Percentiles rank a stretch among this genome's conserved stretches.
phyloP scores from a whole-genome alignment of 2,888 invertebrate species.

The Epistrophella euchroma region DNA sequence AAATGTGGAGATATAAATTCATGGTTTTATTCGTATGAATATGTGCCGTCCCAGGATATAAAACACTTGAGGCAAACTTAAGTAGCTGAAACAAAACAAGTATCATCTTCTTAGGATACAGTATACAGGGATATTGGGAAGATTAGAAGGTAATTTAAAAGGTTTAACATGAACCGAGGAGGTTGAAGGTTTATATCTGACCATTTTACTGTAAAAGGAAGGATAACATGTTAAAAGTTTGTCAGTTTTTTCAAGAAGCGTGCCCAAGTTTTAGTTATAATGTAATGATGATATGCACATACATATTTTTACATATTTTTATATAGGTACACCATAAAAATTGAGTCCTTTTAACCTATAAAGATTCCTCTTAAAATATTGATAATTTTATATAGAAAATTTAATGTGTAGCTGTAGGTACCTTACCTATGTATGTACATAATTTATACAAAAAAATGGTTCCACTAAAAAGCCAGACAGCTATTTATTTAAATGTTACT shows the following conservation, averaged over 20 bases:
- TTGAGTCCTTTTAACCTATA: neutral
- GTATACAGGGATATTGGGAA: conserved; percentile 6
- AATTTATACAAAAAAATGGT: too few relatives aligned
- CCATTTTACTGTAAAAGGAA: neutral
- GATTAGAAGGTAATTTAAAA: conserved; percentile 35
- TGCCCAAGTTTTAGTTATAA: neutral
- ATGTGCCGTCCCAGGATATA: conserved; percentile 10
- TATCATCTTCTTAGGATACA: neutral
- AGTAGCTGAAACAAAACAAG: conserved; percentile 34
- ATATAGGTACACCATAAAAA: neutral
- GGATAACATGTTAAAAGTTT: too few relatives aligned
- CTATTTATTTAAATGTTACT: too few relatives aligned
- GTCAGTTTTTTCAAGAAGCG: neutral
- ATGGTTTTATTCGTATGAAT: conserved; percentile 14
- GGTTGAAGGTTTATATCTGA: neutral
- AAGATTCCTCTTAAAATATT: neutral
- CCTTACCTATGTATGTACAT: too few relatives aligned
- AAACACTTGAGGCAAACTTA: conserved; percentile 26
- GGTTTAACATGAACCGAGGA: conserved; percentile 8
- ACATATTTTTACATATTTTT: neutral
- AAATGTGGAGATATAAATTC: conserved; percentile 31
- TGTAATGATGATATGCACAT: too few relatives aligned
- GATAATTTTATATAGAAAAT: too few relatives aligned
- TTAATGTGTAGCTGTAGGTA: too few relatives aligned
- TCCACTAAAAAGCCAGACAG: too few relatives aligned